These are phyloP conservation scores for Tachysurus vachellii DNA, from an alignment of 2,113 vertebrate species.

Conservation along the genomic window DNA sequence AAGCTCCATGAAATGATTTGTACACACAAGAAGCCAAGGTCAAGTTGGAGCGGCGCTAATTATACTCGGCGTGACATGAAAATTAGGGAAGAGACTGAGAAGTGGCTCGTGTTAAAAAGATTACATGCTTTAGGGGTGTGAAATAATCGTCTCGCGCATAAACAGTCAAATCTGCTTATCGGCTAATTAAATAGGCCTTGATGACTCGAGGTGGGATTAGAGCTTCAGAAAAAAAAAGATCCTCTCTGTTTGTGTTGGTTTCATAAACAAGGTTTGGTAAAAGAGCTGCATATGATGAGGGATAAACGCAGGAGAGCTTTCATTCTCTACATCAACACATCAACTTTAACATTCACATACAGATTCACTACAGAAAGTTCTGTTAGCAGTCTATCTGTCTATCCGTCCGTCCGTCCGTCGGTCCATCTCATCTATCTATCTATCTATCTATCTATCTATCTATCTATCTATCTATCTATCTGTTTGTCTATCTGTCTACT, in stretches of 20 bases:
- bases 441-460: no score
- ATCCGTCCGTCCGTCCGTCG: no score
- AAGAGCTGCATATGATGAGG: neutral
- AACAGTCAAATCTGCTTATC: conserved; percentile 52
- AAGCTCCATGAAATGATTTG: neutral
- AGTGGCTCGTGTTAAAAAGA: conserved; percentile 50
- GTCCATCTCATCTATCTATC: no score
- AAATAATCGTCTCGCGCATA: conserved; percentile 53
- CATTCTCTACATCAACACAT: no score
- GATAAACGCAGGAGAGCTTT: neutral
- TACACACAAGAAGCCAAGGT: conserved; percentile 46
- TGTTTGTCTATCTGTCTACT: no score
- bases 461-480: no score
- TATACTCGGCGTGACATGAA: conserved; percentile 39
- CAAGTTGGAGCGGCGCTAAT: conserved; percentile 47
- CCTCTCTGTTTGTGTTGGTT: conserved; percentile 32
- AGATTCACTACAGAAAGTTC: no score
- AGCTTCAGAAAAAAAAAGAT: conserved; percentile 26
- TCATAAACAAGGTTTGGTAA: neutral
- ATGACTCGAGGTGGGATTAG: conserved; percentile 44
- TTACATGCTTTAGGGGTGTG: conserved; percentile 53
- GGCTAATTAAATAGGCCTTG: conserved; percentile 56
- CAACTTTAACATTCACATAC: no score
- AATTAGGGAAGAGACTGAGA: conserved; percentile 52
- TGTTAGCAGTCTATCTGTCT: no score